Base-by-base conservation (phyloP, 2,797 vertebrate genomes). In the Babyrousa celebensis region DNA sequence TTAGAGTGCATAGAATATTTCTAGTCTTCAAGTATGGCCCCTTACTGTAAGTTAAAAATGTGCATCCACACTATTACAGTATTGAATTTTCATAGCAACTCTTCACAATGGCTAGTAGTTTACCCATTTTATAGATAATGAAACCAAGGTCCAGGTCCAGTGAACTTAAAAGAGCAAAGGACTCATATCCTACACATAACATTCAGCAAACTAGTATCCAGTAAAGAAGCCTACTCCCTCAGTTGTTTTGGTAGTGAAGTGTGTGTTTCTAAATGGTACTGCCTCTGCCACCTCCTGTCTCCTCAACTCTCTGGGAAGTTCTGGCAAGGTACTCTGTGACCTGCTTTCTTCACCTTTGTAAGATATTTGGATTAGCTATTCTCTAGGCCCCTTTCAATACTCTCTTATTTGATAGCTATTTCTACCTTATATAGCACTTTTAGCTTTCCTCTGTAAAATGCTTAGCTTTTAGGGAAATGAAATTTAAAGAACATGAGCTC, bases 41-140 rank as follows among this genome's bases (percentile, higher is more conserved):
- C 60, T 74, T 62, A 70, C 12, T 32, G 15, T 89, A 72, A 48
- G 43, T 48, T 48, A 77, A 54, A 75, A 77, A 72, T 40, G 54
- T 36, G n/a, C 27, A 85, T 72, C 74, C 17, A 40, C 12, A 54
- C 60, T 75, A 54, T 52, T 43, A 14, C 1, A 23, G 62, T 54
- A 62, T 40, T 90, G 52, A 67, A 62, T 85, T 93, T 90, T 93
- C 43, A 72, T 23, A 70, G 8, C 14, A 86, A 36, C 75, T 21
- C 43, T 92, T 70, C 85, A 27, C 20, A 71, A 63, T 71, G 72
- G 58, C 79, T 70, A 36, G n/a, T 70, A 54, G 40, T 68, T 43
- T 71, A 71, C 32, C 25, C 3, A 6, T 54, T 87, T 83, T 84
- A 63, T 56, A 43, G 62, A 60, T 60, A 82, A 65, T 48, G 56